phyloP scores from a whole-genome alignment of 2,113 vertebrate genomes.

The Campylomormyrus tamandua region DNA sequence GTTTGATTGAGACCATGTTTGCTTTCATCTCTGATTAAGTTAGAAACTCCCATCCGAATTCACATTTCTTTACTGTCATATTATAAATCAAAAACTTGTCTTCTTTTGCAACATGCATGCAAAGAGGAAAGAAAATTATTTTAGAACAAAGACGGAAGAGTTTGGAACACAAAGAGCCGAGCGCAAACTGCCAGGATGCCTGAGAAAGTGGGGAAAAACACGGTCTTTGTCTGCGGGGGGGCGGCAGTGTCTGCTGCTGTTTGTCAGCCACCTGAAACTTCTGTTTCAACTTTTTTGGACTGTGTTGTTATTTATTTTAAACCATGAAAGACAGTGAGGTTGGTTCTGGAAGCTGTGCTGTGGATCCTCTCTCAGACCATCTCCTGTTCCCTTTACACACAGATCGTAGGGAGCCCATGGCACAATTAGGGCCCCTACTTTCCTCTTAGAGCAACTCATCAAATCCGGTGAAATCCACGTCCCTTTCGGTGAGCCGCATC shows the following conservation, averaged over 20 bases:
- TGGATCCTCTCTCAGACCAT: constrained; percentile 61
- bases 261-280: neutral
- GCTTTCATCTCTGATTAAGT: neutral
- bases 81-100: neutral
- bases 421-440: constrained; percentile 55
- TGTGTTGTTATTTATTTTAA: constrained; percentile 53
- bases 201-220: neutral
- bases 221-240: neutral
- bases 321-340: constrained; percentile 57
- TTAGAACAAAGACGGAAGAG: neutral
- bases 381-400: constrained; percentile 61
- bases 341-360: constrained; percentile 64
- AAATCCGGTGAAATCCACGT: constrained; percentile 67
- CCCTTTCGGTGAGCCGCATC: constrained; percentile 50
- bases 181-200: neutral
- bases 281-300: constrained; percentile 33
- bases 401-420: constrained; percentile 58
- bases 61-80: neutral
- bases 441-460: constrained; percentile 73
- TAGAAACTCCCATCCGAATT: neutral
- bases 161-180: neutral
- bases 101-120: neutral
- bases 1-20: neutral
- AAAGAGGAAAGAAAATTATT: neutral
- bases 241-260: neutral